These are phyloP conservation scores for Semicossyphus pulcher DNA, from an alignment of 2,113 vertebrate genomes.

Conservation along the genomic window DNA sequence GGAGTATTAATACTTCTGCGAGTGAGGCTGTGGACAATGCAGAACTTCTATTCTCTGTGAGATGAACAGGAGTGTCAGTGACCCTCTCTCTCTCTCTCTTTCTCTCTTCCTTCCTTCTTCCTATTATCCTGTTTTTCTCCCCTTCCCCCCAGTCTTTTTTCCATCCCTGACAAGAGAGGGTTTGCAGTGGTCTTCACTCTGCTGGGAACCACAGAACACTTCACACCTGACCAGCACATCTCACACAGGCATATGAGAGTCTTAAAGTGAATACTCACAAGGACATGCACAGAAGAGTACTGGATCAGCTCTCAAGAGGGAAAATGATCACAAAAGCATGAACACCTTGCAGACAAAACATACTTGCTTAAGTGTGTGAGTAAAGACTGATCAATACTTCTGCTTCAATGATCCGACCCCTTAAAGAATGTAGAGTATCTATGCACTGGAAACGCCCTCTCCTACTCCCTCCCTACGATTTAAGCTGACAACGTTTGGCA, in stretches of 20 bases:
- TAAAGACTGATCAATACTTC: not conserved
- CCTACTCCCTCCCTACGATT: not conserved
- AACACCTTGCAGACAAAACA: conserved; percentile 32
- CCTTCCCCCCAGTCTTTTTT: not conserved
- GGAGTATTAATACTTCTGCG: conserved; percentile 21
- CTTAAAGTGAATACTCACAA: conserved; percentile 50
- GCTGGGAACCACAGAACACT: conserved; percentile 62
- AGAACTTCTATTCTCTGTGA: conserved; percentile 28
- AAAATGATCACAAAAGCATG: conserved; percentile 19
- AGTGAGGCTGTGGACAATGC: conserved; percentile 10
- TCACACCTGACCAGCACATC: conserved; percentile 71
- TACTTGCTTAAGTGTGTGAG: not conserved
- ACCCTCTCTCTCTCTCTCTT: not conserved
- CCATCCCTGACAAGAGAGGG: not conserved
- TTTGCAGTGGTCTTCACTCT: conserved; percentile 18
- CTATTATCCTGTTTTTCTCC: not conserved
- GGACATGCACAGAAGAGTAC: conserved; percentile 4
- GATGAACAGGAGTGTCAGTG: not conserved
- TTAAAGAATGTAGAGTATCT: conserved; percentile 1
- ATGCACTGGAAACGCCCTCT: conserved; percentile 2
- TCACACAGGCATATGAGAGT: conserved; percentile 55
- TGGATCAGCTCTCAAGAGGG: conserved; percentile 13
- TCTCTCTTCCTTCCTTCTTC: not conserved
- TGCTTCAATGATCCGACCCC: not conserved
- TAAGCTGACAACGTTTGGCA: conserved; percentile 2